Percentiles rank a stretch among this genome's conserved stretches.
Conservation (phyloP, 2,797 vertebrate genomes). For the Champsocephalus gunnari region DNA sequence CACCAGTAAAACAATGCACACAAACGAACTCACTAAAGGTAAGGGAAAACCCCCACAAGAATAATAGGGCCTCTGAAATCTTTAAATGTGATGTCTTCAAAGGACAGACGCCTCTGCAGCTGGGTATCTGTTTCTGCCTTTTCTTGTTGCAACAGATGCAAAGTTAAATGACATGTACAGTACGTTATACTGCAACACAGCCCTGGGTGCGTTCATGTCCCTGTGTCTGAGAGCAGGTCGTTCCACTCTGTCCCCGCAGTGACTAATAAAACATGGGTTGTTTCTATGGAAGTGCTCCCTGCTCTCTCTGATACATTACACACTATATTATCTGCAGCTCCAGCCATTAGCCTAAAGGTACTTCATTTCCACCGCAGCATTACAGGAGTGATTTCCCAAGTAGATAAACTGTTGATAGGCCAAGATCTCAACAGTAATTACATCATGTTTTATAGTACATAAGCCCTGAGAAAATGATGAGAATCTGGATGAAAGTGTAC, state of each 20-base stretch:
- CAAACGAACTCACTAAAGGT: too few relatives aligned
- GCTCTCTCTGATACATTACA: constrained; percentile 55
- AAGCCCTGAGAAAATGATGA: constrained; percentile 77
- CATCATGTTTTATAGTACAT: constrained; percentile 81
- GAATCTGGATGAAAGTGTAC: constrained; percentile 73
- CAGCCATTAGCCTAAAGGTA: constrained; percentile 62
- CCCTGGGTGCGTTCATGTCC: not conserved
- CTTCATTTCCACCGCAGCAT: constrained; percentile 56
- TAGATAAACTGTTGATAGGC: constrained; percentile 76
- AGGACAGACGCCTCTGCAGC: not conserved
- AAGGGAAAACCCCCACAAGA: too few relatives aligned
- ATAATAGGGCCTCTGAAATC: not conserved
- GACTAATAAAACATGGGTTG: constrained; percentile 19
- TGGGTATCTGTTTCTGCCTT: not conserved
- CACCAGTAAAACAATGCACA: too few relatives aligned
- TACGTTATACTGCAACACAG: not conserved
- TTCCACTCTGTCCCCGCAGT: not conserved
- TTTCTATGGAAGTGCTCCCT: constrained; percentile 21
- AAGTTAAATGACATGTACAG: not conserved
- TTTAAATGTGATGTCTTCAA: not conserved
- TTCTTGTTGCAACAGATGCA: not conserved
- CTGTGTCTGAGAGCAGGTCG: not conserved
- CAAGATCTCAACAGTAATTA: constrained; percentile 78
- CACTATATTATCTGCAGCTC: constrained; percentile 54
- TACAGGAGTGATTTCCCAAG: constrained; percentile 63